A percentile compares a stretch with the other conserved stretches of the same genome.
These are phyloP conservation scores for Apaloderma vittatum DNA, from an alignment of 2,113 vertebrate genomes.

Conservation along the genomic window DNA sequence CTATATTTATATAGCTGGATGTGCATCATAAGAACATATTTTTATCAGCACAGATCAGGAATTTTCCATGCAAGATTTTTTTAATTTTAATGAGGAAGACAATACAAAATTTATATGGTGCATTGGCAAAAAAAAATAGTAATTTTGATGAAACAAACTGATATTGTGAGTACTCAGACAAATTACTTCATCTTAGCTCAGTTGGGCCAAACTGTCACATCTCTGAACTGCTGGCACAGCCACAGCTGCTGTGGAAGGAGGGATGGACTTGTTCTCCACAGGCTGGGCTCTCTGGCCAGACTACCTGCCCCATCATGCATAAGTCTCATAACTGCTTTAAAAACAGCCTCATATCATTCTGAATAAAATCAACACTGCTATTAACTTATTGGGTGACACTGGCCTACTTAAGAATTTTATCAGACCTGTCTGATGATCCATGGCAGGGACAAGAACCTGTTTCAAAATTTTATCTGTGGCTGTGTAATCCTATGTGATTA, in stretches of 20 bases:
- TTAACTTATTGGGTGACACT: conserved; percentile 2
- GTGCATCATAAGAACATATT: background rate
- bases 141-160: background rate
- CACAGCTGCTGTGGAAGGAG: background rate
- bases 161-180: background rate
- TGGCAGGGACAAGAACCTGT: conserved; percentile 1
- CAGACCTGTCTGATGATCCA: conserved; percentile 40
- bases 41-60: background rate
- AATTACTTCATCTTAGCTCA: background rate
- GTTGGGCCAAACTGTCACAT: background rate
- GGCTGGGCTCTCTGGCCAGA: background rate
- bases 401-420: conserved; percentile 6
- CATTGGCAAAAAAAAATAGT: background rate
- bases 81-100: background rate
- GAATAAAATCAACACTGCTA: background rate
- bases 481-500: conserved; percentile 1
- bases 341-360: background rate
- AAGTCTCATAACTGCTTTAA: background rate
- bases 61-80: conserved; percentile 7
- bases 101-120: background rate
- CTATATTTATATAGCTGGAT: conserved; percentile 22
- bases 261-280: rapidly evolving
- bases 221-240: background rate
- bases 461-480: conserved; percentile 43
- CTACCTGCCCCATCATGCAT: background rate